Percentiles rank a stretch among this genome's conserved stretches.
phyloP scores from a whole-genome alignment of 2,888 invertebrate species.

The Netelia inedita region DNA sequence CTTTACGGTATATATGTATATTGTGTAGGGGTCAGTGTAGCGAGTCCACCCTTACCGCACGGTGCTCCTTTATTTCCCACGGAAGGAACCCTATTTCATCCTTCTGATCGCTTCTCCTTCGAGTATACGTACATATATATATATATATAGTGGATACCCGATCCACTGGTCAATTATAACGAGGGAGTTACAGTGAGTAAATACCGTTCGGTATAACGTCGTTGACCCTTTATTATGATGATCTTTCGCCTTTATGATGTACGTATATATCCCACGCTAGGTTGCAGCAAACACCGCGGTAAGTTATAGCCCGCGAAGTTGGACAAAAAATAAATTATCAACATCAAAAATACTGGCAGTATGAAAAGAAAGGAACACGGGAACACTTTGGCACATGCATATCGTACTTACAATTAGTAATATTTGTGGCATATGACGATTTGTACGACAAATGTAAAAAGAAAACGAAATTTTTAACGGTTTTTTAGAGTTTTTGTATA shows the following conservation, averaged over 20 bases:
- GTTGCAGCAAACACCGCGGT: not conserved
- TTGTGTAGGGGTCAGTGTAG: slow-evolving; percentile 48
- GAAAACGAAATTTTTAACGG: no score
- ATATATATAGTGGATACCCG: slow-evolving; percentile 29
- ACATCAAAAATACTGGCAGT: not conserved
- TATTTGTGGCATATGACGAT: no score
- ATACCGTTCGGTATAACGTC: slow-evolving; percentile 51
- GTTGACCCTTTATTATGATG: slow-evolving; percentile 56
- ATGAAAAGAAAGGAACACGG: no score
- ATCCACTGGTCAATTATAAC: slow-evolving; percentile 65
- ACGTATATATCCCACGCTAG: slow-evolving; percentile 2
- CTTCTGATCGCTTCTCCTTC: slow-evolving; percentile 41
- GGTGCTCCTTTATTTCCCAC: slow-evolving; percentile 65
- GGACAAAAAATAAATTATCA: not conserved
- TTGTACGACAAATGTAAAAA: no score
- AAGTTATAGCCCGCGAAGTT: not conserved
- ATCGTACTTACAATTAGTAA: no score
- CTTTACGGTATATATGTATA: slow-evolving; percentile 37
- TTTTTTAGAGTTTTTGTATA: no score
- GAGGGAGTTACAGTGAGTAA: slow-evolving; percentile 62
- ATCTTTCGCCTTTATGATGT: slow-evolving; percentile 40
- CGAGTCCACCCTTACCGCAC: slow-evolving; percentile 56
- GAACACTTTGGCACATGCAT: no score
- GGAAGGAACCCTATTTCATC: slow-evolving; percentile 51
- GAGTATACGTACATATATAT: slow-evolving; percentile 18